Percentiles rank a stretch among this genome's conserved stretches.
These are phyloP conservation scores for Ceuthmochares aereus DNA, from an alignment of 2,113 vertebrate species.

Conservation along the genomic window DNA sequence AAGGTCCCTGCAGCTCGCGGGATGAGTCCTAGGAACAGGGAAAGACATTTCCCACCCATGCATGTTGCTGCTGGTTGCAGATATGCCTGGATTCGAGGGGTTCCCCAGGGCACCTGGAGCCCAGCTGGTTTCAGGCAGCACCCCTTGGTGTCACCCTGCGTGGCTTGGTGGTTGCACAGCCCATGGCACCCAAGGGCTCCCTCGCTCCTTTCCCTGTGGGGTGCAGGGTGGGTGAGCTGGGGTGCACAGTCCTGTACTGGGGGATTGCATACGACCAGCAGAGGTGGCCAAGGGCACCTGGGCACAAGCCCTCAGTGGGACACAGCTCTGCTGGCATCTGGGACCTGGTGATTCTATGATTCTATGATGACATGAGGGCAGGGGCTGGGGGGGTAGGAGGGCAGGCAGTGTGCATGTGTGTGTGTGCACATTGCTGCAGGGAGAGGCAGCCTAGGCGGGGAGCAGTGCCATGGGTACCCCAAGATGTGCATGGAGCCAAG, in stretches of 20 bases:
- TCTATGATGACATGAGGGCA: neutral
- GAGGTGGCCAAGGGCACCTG: neutral
- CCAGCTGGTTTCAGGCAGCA: neutral
- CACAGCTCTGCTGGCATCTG: neutral
- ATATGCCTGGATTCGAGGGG: neutral
- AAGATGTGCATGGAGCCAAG: neutral
- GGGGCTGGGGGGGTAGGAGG: neutral
- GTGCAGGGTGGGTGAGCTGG: neutral
- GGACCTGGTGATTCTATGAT: no score
- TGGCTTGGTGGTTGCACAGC: neutral
- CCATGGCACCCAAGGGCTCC: neutral
- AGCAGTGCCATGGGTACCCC: neutral
- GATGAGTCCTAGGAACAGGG: neutral
- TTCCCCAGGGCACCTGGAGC: rapidly evolving
- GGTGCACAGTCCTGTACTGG: no score
- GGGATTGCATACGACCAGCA: neutral
- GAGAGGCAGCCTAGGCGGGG: neutral
- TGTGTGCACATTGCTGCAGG: neutral
- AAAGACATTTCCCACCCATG: neutral
- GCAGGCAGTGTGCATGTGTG: neutral
- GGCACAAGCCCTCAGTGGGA: neutral
- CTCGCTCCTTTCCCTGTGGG: no score
- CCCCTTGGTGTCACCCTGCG: neutral
- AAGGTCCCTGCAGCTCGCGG: neutral
- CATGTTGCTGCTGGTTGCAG: neutral